Evolutionary conservation across 2,888 invertebrate genomes (phyloP), one percentile per base, ranked within the genome.

Genomic region (Choristoneura rosaceana): DNA sequence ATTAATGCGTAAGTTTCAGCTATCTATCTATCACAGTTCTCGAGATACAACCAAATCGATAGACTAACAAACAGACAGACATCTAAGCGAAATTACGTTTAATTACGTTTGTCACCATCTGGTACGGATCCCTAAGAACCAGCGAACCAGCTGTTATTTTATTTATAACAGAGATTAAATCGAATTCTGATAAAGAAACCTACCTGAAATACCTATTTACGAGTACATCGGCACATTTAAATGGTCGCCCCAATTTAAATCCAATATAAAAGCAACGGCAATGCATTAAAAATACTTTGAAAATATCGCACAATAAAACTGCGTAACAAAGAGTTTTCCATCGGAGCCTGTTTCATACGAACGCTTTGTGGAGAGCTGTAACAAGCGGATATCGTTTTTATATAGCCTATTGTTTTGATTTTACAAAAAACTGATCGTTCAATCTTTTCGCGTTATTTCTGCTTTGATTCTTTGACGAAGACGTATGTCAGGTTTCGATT

Each of bases 331-430:
- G 41, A 15, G n/a, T 25, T 50, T 64, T 50, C 17, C 64, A 34
- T 64, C 34, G 15, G 34, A 3, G 34, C 47, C n/a, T 33, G 47
- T 33, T 50, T 60, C 50, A 65, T 60, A 59, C 60, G 50, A 65
- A 50, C 34, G 45, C 64, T 70, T 70, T 70, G 70, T 70, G 59
- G 65, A 14, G 38, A 10, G 38, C 41, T n/a, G 70, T 70, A 65
- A 65, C 65, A 41, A 65, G 58, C 25, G 64, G 50, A 65, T 70
- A 65, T 70, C 65, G 65, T 50, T 70, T 70, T 64, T 59, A 65
- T 60, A 41, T 12, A 59, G 60, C 58, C 64, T 52, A 65, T 70
- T 70, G 60, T 70, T 70, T 70, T 60, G 63, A 65, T 70, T 47
- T 50, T 70, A 58, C 65, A 64, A 64, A 64, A 63, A 58, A 58